Conservation (phyloP, 2,888 invertebrate species). For the Norana najaformis region DNA sequence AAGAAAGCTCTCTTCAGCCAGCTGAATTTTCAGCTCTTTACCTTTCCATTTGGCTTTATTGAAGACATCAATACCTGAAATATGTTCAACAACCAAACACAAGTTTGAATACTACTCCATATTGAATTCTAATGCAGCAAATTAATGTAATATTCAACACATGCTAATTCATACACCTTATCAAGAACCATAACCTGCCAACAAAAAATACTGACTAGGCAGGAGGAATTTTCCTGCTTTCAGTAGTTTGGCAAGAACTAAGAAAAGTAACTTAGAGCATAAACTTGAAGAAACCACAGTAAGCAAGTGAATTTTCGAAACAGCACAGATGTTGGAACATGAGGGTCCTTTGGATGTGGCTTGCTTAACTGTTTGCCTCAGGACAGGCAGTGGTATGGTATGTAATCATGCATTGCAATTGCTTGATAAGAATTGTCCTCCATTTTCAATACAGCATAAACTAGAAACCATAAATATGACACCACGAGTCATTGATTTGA, state of each 20-base stretch:
- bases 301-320: not conserved
- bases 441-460: not conserved
- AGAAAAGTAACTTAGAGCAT: not conserved
- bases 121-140: not conserved
- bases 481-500: not conserved
- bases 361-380: not conserved
- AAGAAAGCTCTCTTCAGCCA: conserved; percentile 20
- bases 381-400: too few relatives aligned
- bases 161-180: not conserved
- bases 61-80: conserved; percentile 23
- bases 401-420: not conserved
- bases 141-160: not conserved
- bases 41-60: conserved; percentile 22
- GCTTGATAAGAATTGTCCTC: not conserved
- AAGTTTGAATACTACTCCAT: not conserved
- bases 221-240: not conserved
- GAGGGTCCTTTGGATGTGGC: not conserved
- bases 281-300: not conserved
- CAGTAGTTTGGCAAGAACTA: too few relatives aligned
- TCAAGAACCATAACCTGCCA: not conserved
- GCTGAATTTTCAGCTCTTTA: conserved; percentile 19
- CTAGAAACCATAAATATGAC: not conserved
- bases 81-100: not conserved
- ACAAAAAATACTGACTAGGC: not conserved
- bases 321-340: not conserved